Base-by-base conservation (phyloP, 2,888 invertebrate genomes). In the Ernsta delagoae region DNA sequence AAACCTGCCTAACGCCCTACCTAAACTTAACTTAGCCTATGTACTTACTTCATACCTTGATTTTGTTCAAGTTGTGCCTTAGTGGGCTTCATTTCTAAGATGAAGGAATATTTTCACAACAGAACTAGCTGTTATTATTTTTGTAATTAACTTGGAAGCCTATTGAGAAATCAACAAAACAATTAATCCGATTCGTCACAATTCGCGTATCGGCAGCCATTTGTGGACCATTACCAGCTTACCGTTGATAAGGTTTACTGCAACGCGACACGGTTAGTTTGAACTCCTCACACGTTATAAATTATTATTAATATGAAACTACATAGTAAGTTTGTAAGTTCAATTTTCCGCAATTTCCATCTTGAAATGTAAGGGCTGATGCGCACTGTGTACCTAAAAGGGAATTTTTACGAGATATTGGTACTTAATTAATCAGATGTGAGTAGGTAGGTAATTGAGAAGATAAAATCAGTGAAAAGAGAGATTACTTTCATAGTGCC, bases 261-360 rank as follows among this genome's bases (percentile, higher is more conserved):
- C 86, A 77, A 77, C 74, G 70, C 90, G 90, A 88, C 84, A 91
- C 87, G 92, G 92, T 92, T 92, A 92, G 92, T 93, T 93, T 89
- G 87, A 88, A 73, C 79, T 82, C 85, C 87, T 87, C 85, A 85
- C 89, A 88, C 90, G 82, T 89, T 85, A 87, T 89, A 88, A 90
- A 91, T 91, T 91, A 89, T 89, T 87, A 88, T 90, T 89, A 87
- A 88, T 88, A 86, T 84, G 82, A 84, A 83, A 83, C 79, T n/a
- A n/a, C n/a, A n/a, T 81, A 79, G 79, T 87, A 86, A 88, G 83
- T 82, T 83, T 80, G 80, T 80, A 75, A 83, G 85, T 89, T 86
- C 86, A 92, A 92, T 93, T 93, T 92, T 90, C 87, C 92, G 92
- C 91, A 92, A 90, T 89, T 92, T 91, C 91, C 85, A 90, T 86